These are phyloP conservation scores for Diadophis punctatus DNA, from an alignment of 2,113 vertebrate genomes.

Conservation along the genomic window DNA sequence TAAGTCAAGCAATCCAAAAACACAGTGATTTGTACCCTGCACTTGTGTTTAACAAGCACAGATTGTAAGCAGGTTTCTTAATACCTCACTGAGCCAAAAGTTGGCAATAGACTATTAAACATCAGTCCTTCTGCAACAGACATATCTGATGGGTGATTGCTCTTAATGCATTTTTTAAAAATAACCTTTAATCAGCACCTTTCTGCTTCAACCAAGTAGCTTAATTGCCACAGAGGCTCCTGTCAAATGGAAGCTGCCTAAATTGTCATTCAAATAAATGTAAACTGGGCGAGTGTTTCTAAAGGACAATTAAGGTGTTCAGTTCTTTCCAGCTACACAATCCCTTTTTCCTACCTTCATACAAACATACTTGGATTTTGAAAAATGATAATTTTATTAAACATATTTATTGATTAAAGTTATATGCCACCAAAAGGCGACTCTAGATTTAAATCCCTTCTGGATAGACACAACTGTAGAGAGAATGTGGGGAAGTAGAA, in stretches of 20 bases:
- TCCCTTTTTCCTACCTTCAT: neutral
- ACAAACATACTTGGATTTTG: neutral
- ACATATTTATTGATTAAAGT: neutral
- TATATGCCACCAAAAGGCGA: neutral
- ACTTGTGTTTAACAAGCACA: neutral
- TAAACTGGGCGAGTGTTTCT: neutral
- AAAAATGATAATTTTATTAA: neutral
- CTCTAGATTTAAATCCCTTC: neutral
- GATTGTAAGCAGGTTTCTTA: neutral
- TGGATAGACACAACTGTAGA: neutral
- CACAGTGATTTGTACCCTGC: neutral
- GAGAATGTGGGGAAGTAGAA: neutral
- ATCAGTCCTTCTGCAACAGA: neutral
- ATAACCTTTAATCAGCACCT: neutral
- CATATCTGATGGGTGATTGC: neutral
- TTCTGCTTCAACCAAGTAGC: neutral
- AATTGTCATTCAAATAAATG: neutral
- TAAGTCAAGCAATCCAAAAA: constrained; percentile 12
- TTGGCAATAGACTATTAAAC: neutral
- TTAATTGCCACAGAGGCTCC: neutral
- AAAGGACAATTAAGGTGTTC: neutral
- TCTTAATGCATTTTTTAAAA: neutral
- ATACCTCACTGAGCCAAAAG: neutral
- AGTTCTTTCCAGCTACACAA: neutral
- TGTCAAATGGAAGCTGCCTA: neutral